Evolutionary conservation across 2,888 invertebrate genomes (phyloP).

Genomic region (Synanthedon myopaeformis): DNA sequence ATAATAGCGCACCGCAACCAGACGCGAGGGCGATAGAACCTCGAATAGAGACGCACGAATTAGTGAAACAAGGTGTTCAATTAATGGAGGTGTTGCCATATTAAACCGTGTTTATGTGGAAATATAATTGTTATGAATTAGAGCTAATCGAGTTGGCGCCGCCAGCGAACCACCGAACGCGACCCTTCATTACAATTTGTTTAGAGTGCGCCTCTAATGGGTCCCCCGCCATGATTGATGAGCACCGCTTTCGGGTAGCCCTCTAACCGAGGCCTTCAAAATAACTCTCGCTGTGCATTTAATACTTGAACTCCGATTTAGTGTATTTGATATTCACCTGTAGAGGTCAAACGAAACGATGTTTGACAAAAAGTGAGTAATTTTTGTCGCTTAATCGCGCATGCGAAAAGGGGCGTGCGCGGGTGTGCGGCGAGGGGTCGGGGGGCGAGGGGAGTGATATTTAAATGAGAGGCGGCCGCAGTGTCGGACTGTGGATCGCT

Average conservation of each 20-base stretch:
- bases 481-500: slow-evolving; percentile 8
- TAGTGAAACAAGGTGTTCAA: slow-evolving; percentile 18
- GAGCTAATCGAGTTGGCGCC: slow-evolving; percentile 22
- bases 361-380: slow-evolving; percentile 20
- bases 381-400: slow-evolving; percentile 40
- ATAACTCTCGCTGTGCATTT: too few relatives aligned
- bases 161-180: slow-evolving; percentile 3
- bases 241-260: too few relatives aligned
- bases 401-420: background rate
- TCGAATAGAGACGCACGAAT: background rate
- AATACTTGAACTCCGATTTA: too few relatives aligned
- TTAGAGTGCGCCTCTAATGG: too few relatives aligned
- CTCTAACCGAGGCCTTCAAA: too few relatives aligned
- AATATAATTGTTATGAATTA: slow-evolving; percentile 53
- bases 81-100: slow-evolving; percentile 50
- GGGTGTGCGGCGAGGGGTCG: slow-evolving; percentile 22
- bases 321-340: too few relatives aligned
- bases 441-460: slow-evolving; percentile 25
- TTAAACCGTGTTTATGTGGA: slow-evolving; percentile 35
- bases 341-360: background rate
- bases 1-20: slow-evolving; percentile 29
- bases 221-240: too few relatives aligned
- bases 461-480: slow-evolving; percentile 27
- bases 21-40: background rate
- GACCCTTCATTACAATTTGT: too few relatives aligned